A percentile compares a stretch with the other conserved stretches of the same genome.
Conservation (phyloP, 2,797 vertebrate genomes). For the Pseudochirops cupreus region DNA sequence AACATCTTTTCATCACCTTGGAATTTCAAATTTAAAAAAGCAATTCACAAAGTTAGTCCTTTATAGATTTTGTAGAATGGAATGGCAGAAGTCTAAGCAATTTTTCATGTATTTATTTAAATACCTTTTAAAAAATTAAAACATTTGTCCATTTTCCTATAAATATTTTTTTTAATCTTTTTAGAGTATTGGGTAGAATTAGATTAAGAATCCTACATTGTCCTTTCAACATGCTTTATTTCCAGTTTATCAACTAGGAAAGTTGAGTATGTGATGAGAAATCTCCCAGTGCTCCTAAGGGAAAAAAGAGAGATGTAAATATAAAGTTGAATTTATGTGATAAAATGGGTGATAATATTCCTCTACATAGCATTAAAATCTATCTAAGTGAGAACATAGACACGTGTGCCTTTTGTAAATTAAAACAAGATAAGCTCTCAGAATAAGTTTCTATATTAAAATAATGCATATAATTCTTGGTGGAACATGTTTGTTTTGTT, state of each 20-base stretch:
- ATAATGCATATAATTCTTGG: conserved; percentile 12
- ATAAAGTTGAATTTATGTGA: conserved; percentile 29
- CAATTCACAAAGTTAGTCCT: not conserved
- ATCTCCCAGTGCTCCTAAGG: not conserved
- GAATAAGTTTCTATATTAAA: not conserved
- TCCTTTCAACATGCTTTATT: not conserved
- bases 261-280: conserved; percentile 54
- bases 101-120: not conserved
- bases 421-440: conserved; percentile 39
- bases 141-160: conserved; percentile 12
- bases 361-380: not conserved
- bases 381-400: not conserved
- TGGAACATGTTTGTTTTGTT: not conserved
- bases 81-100: not conserved
- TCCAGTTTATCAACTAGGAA: not conserved
- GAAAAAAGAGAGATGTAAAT: not conserved
- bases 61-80: not conserved
- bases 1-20: not conserved
- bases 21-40: not conserved
- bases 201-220: not conserved
- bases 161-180: not conserved
- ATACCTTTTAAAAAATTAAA: not conserved
- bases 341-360: conserved; percentile 16
- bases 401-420: not conserved
- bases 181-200: not conserved